Conservation (phyloP, 2,113 vertebrate genomes). For the Meleagris gallopavo region DNA sequence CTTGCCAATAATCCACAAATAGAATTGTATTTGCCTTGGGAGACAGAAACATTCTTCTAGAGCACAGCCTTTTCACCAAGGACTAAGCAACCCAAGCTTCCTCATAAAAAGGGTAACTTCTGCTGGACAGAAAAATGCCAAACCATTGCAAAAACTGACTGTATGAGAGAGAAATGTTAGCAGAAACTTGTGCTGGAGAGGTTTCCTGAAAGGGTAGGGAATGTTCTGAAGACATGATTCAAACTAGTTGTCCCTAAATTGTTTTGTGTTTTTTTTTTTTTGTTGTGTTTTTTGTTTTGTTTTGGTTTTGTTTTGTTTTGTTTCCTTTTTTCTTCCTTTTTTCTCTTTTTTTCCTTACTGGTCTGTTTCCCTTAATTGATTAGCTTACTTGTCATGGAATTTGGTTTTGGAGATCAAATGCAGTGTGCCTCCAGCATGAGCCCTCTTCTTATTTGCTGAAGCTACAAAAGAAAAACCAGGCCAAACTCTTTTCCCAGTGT, state of each 20-base stretch:
- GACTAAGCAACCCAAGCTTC: neutral
- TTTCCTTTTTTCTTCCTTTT: no score
- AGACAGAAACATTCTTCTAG: neutral
- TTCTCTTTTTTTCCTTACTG: neutral
- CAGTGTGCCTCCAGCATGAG: neutral
- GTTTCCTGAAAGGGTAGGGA: neutral
- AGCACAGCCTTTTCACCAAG: neutral
- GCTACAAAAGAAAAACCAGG: neutral
- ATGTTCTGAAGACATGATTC: neutral
- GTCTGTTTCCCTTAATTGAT: neutral
- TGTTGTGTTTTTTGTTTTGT: no score
- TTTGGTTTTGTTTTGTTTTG: no score
- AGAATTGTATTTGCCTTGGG: neutral
- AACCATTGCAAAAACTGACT: neutral
- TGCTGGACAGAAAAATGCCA: neutral
- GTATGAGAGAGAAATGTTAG: neutral
- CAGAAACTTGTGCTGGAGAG: neutral
- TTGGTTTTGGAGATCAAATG: rapidly evolving
- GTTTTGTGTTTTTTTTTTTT: no score
- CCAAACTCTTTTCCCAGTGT: neutral
- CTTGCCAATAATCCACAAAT: neutral
- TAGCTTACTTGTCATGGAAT: neutral
- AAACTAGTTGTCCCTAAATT: no score
- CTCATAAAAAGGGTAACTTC: neutral
- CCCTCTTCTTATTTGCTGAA: neutral